Evolutionary conservation across 1,140 invertebrate species (phyloP).

Genomic region (Lucilia sericata): DNA sequence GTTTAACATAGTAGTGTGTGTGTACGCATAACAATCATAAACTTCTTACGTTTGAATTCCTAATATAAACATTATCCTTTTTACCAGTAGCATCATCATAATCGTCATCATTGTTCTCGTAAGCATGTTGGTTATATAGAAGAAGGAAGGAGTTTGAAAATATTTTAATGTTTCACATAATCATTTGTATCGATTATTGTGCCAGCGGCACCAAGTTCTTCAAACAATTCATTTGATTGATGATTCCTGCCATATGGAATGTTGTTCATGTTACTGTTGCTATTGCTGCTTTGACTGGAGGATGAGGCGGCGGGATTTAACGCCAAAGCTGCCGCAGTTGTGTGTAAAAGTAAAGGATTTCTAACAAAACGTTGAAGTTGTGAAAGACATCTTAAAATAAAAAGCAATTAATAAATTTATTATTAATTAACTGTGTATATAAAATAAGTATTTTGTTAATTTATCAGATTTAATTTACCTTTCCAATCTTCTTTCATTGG

Average conservation of each 20-base stretch:
- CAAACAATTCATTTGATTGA: slow-evolving; percentile 62
- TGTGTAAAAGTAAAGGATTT: slow-evolving; percentile 59
- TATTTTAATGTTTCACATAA: slow-evolving; percentile 59
- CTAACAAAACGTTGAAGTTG: slow-evolving; percentile 69
- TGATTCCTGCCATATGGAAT: slow-evolving; percentile 50
- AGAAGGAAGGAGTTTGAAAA: not conserved
- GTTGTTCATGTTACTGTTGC: slow-evolving; percentile 48
- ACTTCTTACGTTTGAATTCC: not conserved
- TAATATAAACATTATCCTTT: not conserved
- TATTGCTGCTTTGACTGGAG: not conserved
- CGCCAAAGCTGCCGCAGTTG: slow-evolving; percentile 7
- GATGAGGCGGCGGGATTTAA: slow-evolving; percentile 3
- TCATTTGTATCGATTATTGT: slow-evolving; percentile 48
- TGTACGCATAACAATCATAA: not conserved
- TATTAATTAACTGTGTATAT: not conserved
- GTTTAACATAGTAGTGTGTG: not conserved
- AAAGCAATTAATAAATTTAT: slow-evolving; percentile 25
- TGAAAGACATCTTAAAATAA: slow-evolving; percentile 66
- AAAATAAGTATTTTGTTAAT: too few relatives aligned
- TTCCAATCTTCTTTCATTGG: slow-evolving; percentile 55
- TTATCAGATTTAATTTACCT: slow-evolving; percentile 54
- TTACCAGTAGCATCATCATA: not conserved
- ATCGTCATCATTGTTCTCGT: not conserved
- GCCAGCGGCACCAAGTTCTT: slow-evolving; percentile 57
- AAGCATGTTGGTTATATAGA: not conserved